Evolutionary conservation across 2,888 invertebrate genomes (phyloP).

Genomic region (Coronaproctus castanopsis): DNA sequence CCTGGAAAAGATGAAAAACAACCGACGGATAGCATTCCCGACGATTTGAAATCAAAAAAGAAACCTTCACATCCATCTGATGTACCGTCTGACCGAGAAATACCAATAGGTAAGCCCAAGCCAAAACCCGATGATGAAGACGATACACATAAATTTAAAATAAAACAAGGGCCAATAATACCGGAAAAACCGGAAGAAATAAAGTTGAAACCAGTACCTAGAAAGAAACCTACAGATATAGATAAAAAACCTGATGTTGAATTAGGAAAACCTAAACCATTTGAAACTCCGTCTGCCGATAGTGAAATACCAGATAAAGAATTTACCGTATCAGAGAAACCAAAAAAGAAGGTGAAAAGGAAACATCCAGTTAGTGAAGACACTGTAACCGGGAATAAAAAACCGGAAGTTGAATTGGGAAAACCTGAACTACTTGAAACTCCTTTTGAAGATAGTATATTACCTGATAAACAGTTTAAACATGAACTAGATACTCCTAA

Average conservation of each 20-base stretch:
- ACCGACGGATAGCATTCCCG: constrained; percentile 17
- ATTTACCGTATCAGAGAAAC: constrained; percentile 21
- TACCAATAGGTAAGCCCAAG: constrained; percentile 16
- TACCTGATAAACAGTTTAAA: too few relatives aligned
- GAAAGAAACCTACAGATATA: constrained; percentile 24
- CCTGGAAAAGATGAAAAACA: constrained; percentile 15
- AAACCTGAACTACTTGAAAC: too few relatives aligned
- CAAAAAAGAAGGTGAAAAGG: constrained; percentile 22
- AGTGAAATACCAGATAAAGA: constrained; percentile 21
- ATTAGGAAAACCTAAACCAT: constrained; percentile 24
- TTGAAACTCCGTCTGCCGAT: constrained; percentile 7
- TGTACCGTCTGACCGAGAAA: constrained; percentile 20
- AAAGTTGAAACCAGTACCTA: constrained; percentile 24
- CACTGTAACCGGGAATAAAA: too few relatives aligned
- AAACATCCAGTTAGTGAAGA: too few relatives aligned
- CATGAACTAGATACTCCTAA: too few relatives aligned
- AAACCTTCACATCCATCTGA: constrained; percentile 19
- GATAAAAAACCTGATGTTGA: constrained; percentile 22
- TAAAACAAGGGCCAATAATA: constrained; percentile 26
- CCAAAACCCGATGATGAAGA: constrained; percentile 21
- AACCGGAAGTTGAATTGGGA: too few relatives aligned
- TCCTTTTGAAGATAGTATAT: too few relatives aligned
- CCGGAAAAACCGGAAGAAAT: constrained; percentile 26
- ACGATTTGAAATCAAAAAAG: constrained; percentile 17
- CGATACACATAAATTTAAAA: constrained; percentile 26